Evolutionary conservation across 1,140 invertebrate genomes (phyloP).

Genomic region (Phocides pigmalion): DNA sequence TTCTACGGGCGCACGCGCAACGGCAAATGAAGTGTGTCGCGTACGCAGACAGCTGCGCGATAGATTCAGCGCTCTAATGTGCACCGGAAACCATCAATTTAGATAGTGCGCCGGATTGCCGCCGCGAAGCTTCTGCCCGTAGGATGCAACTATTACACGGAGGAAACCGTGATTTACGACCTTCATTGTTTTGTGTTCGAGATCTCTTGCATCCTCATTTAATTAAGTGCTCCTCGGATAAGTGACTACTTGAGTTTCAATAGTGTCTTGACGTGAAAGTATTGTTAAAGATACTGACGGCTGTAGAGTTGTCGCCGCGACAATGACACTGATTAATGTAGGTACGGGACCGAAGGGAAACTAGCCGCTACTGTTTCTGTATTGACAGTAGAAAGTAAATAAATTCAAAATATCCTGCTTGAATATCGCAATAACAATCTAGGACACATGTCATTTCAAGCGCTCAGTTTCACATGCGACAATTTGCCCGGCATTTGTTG

Average conservation of each 20-base stretch:
- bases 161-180: constrained; percentile 79
- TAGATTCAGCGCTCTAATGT: constrained; percentile 69
- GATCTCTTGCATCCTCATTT: constrained; percentile 61
- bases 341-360: constrained; percentile 19
- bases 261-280: constrained; percentile 35
- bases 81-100: constrained; percentile 81
- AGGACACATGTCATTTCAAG: constrained; percentile 25
- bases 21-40: constrained; percentile 78
- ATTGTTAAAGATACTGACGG: constrained; percentile 20
- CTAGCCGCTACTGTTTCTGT: constrained; percentile 9
- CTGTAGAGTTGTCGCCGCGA: constrained; percentile 20
- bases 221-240: constrained; percentile 45
- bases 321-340: constrained; percentile 27
- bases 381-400: constrained; percentile 28
- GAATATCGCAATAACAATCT: constrained; percentile 29
- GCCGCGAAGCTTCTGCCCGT: constrained; percentile 67
- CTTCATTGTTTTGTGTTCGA: constrained; percentile 74
- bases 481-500: constrained; percentile 12
- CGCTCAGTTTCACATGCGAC: constrained; percentile 8
- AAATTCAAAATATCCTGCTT: constrained; percentile 27
- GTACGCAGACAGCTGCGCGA: constrained; percentile 70
- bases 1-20: constrained; percentile 73
- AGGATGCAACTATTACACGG: constrained; percentile 74
- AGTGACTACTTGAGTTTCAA: constrained; percentile 37
- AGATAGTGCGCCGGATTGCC: constrained; percentile 78